Evolutionary conservation across 1,140 invertebrate genomes (phyloP), one percentile per base, ranked within the genome.

Genomic region (Cherax destructor): DNA sequence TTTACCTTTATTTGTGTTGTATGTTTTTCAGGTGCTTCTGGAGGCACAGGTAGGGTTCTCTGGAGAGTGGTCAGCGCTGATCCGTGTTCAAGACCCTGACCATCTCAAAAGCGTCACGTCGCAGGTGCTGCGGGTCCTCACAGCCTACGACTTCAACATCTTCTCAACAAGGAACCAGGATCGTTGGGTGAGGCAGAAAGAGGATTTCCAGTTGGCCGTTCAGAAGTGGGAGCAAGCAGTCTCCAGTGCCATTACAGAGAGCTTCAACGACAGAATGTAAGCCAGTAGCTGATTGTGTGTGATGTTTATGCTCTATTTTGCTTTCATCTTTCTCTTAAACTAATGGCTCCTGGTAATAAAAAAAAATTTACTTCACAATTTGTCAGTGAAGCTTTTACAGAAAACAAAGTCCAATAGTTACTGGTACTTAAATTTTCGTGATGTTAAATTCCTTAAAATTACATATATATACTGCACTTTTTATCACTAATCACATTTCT

Each of bases 111-210:
- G 21, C n/a, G 41, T 80, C 24, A 86, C 92, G 30, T 79, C 86
- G 7, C 90, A 93, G 77, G 92, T 93, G 30, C 86, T 93, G 41
- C 69, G 81, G 21, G 86, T 92, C 16, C 86, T 93, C 56, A 93
- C 86, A 11, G 74, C 92, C 24, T 93, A 92, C 87, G 92, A 93
- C 83, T 93, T 93, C 92, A 93, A 93, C 87, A 89, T 93, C 76
- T 93, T 93, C 61, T 93, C 92, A 0, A 76, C 74, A n/a, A 85
- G 92, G 56, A 93, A 93, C 78, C 77, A 87, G 41, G 92, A 93
- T 65, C 91, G 92, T 41, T 93, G 92, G 92, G 74, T 80, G 61
- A 91, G 90, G 21, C 90, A 92, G 86, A 93, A 93, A 72, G 92
- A 93, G 41, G 92, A 93, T 69, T 92, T 93, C 83, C 74, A 88